Percentiles rank a stretch among this genome's conserved stretches.
Conservation (phyloP, 2,888 invertebrate species). For the Plebejus anna region DNA sequence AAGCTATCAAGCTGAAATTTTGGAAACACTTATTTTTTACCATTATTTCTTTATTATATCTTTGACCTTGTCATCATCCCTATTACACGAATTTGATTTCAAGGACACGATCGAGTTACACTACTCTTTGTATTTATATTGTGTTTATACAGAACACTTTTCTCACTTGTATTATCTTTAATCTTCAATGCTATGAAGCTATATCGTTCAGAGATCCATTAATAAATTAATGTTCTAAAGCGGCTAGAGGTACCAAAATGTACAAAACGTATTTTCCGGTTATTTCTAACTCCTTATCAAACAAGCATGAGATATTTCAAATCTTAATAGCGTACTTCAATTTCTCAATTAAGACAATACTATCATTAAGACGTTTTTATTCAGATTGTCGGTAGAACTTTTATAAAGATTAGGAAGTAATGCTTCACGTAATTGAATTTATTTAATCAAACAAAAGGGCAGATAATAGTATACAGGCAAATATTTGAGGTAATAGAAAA, state of each 20-base stretch:
- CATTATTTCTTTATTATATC: too few species aligned
- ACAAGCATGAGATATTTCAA: background rate
- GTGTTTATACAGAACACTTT: conserved; percentile 2
- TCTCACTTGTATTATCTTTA: conserved; percentile 26
- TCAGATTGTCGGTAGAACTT: background rate
- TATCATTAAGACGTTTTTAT: conserved; percentile 14
- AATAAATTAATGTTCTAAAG: background rate
- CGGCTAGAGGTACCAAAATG: background rate
- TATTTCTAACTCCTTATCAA: background rate
- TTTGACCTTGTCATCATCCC: too few species aligned
- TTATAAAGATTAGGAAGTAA: conserved; percentile 4
- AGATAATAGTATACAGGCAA: background rate
- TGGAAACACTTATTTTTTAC: too few species aligned
- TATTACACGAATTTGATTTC: too few species aligned
- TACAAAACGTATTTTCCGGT: background rate
- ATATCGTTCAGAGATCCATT: conserved; percentile 13
- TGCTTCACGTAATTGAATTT: conserved; percentile 7
- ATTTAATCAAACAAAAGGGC: conserved; percentile 23
- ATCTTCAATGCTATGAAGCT: conserved; percentile 26
- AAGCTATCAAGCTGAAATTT: too few species aligned
- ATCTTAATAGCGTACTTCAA: background rate
- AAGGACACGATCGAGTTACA: background rate
- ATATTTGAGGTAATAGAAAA: background rate
- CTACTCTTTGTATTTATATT: background rate
- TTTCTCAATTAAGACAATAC: conserved; percentile 9